phyloP scores from a whole-genome alignment of 2,797 vertebrate genomes.

The Myotis pilosus region DNA sequence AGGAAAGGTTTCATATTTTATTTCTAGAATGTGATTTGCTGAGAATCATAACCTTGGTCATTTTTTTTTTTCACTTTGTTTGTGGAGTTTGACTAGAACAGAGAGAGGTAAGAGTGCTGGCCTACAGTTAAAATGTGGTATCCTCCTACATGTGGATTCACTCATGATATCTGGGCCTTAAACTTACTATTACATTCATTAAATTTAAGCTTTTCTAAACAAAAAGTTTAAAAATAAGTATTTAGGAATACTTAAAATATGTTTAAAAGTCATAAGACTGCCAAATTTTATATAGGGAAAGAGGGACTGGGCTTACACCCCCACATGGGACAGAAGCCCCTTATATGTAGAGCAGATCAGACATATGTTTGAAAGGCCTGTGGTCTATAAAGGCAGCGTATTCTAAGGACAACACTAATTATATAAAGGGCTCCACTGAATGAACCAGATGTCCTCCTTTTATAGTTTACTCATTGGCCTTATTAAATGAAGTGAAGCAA shows the following conservation, averaged over 20 bases:
- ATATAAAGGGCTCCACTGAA: background rate
- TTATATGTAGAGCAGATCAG: background rate
- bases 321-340: background rate
- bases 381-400: background rate
- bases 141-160: background rate
- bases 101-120: background rate
- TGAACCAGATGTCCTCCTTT: background rate
- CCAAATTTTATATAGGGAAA: background rate
- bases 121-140: background rate
- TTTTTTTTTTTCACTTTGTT: background rate
- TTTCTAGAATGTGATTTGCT: background rate
- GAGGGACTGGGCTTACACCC: background rate
- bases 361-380: background rate
- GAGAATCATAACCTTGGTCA: background rate
- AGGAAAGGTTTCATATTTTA: background rate
- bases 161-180: background rate
- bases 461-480: background rate
- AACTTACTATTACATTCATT: background rate
- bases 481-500: background rate
- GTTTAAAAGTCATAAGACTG: constrained; percentile 2
- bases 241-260: background rate
- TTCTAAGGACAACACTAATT: background rate
- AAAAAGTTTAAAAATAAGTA: background rate
- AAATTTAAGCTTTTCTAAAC: background rate
- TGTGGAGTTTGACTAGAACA: background rate